Evolutionary conservation across 2,113 vertebrate species (phyloP), one percentile per base, ranked within the genome.

Genomic region (Clupea harengus): DNA sequence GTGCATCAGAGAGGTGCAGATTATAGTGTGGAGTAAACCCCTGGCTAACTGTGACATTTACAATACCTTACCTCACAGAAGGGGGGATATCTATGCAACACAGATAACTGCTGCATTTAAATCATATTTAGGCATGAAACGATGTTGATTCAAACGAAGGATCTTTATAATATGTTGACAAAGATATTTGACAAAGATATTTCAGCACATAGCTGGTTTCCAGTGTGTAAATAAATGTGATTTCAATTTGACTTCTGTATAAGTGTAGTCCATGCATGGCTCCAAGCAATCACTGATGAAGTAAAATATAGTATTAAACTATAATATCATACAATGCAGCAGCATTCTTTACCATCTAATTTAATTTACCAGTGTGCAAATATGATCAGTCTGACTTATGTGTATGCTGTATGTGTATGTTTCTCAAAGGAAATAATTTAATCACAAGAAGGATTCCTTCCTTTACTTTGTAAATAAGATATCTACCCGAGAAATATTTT

Each of bases 11-110:
- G 50, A 52, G 81, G 81, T 82, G 81, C 81, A 52, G 81, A 82
- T 82, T 82, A 82, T 17, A 82, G 25, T 82, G 47, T 25, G 81
- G 81, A 49, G 81, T 54, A 52, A 82, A 82, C 50, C 50, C 81
- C 81, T 82, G 25, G n/a, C 81, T 54, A 82, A 52, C n/a, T 52
- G 50, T 82, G 81, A 82, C 81, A 49, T 82, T 82, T 82, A 52
- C 47, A 49, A 18, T 50, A 11, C 50, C 17, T 82, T 46, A 28
- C 4, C 47, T 54, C 47, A 82, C 81, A 47, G 22, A 25, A 82
- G 81, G 81, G 32, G 50, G n/a, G 50, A 32, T 82, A 52, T 39
- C 20, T 45, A 32, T 17, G 81, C 81, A 52, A 52, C 81, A 82
- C 81, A 82, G n/a, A 52, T 82, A 49, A 39, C 72, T 39, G 72